Evolutionary conservation across 2,888 invertebrate species (phyloP).

Genomic region (Herminia tarsipennalis): DNA sequence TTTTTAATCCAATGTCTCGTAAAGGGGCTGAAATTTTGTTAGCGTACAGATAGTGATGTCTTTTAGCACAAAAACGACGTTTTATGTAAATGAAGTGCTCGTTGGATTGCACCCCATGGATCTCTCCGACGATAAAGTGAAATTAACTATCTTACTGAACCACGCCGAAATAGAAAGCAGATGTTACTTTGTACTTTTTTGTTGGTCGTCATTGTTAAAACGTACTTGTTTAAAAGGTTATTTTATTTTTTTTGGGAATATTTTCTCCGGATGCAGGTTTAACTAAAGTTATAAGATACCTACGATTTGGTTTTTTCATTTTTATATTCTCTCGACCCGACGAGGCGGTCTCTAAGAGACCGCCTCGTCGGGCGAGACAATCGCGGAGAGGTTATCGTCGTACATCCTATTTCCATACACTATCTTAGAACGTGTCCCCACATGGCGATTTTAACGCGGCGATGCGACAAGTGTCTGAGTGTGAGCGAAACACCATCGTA

Average conservation of each 20-base stretch:
- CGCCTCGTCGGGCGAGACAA: too few relatives aligned
- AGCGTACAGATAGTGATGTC: constrained; percentile 38
- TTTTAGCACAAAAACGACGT: constrained; percentile 37
- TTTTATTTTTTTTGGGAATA: neutral
- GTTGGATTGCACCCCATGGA: constrained; percentile 39
- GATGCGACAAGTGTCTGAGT: too few relatives aligned
- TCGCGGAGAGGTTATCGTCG: too few relatives aligned
- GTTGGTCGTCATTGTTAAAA: constrained; percentile 1
- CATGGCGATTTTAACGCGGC: too few relatives aligned
- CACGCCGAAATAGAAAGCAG: constrained; percentile 26
- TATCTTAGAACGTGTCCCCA: too few relatives aligned
- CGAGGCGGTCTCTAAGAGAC: too few relatives aligned
- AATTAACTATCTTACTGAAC: constrained; percentile 41
- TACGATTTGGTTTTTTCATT: too few relatives aligned
- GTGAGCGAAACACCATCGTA: too few relatives aligned
- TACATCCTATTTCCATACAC: too few relatives aligned
- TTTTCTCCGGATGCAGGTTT: too few relatives aligned
- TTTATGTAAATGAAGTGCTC: constrained; percentile 44
- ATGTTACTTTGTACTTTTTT: constrained; percentile 18
- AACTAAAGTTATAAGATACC: too few relatives aligned
- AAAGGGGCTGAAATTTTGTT: constrained; percentile 19
- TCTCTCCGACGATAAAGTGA: constrained; percentile 36
- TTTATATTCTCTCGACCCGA: too few relatives aligned
- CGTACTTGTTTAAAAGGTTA: neutral
- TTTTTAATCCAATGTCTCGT: constrained; percentile 31